phyloP scores from a whole-genome alignment of 2,888 invertebrate species.

The Rotaria magnacalcarata region DNA sequence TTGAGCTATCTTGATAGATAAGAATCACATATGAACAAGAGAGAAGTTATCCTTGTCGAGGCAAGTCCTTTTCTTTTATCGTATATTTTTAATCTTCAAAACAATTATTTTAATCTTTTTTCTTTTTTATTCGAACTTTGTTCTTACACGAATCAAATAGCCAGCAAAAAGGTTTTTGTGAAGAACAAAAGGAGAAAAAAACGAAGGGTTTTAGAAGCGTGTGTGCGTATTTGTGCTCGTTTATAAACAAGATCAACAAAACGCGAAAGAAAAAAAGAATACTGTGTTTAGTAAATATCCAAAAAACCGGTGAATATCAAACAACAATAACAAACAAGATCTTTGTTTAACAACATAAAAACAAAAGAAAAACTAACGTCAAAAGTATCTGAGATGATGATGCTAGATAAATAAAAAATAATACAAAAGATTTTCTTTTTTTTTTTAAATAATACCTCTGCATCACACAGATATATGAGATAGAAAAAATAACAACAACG shows the following conservation, averaged over 20 bases:
- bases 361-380: conserved; percentile 15
- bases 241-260: conserved; percentile 11
- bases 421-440: not conserved
- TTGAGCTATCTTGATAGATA: not conserved
- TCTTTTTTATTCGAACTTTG: conserved; percentile 34
- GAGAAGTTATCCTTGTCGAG: not conserved
- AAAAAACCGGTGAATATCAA: conserved; percentile 31
- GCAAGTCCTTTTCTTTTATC: not conserved
- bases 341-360: conserved; percentile 18
- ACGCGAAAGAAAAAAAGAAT: not conserved
- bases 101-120: not conserved
- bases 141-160: conserved; percentile 34
- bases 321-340: conserved; percentile 26
- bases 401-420: conserved; percentile 16
- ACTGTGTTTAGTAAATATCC: conserved; percentile 18
- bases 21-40: not conserved
- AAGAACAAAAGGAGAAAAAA: not conserved
- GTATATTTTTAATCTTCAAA: not conserved
- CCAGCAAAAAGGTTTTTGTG: not conserved
- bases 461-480: conserved; percentile 29
- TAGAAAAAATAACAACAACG: not conserved
- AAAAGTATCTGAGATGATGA: conserved; percentile 18
- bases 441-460: not conserved
- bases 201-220: not conserved
- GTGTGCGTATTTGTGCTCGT: not conserved